Evolutionary conservation across 2,797 vertebrate genomes (phyloP).

Genomic region (Chaetodon trifasciatus): DNA sequence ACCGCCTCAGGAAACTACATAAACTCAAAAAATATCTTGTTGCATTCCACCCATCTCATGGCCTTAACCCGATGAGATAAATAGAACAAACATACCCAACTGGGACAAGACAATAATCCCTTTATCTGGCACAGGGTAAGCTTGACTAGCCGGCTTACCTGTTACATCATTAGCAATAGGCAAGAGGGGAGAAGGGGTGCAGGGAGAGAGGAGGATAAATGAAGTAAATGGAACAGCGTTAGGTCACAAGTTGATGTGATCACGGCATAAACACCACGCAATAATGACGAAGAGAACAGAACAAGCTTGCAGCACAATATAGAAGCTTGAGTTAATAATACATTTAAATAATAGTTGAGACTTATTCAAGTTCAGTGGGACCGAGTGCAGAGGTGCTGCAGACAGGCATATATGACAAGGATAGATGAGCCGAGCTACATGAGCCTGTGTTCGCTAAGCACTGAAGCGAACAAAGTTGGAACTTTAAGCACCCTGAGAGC

Average conservation of each 20-base stretch:
- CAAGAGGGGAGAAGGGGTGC: slow-evolving; percentile 14
- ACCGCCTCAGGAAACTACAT: slow-evolving; percentile 53
- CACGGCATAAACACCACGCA: slow-evolving; percentile 23
- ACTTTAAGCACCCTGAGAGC: slow-evolving; percentile 58
- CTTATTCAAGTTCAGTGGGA: slow-evolving; percentile 8
- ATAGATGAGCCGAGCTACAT: slow-evolving; percentile 66
- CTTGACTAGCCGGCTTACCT: slow-evolving; percentile 77
- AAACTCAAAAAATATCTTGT: slow-evolving; percentile 59
- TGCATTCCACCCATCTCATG: slow-evolving; percentile 54
- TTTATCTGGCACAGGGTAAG: slow-evolving; percentile 77
- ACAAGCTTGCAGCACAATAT: not conserved
- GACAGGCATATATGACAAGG: slow-evolving; percentile 61
- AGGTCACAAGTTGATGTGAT: slow-evolving; percentile 49
- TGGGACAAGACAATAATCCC: slow-evolving; percentile 80
- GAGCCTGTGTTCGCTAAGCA: slow-evolving; percentile 58
- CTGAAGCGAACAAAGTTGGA: slow-evolving; percentile 60
- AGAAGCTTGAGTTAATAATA: slow-evolving; percentile 14
- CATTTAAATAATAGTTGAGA: slow-evolving; percentile 5
- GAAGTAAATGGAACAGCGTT: slow-evolving; percentile 9
- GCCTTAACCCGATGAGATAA: slow-evolving; percentile 70
- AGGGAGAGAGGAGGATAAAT: slow-evolving; percentile 42
- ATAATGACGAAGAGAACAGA: slow-evolving; percentile 27
- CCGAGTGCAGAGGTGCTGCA: slow-evolving; percentile 25
- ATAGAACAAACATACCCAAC: slow-evolving; percentile 73
- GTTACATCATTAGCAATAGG: slow-evolving; percentile 81